These are phyloP conservation scores for Malurus splendens DNA, from an alignment of 2,797 vertebrate genomes.

Conservation along the genomic window DNA sequence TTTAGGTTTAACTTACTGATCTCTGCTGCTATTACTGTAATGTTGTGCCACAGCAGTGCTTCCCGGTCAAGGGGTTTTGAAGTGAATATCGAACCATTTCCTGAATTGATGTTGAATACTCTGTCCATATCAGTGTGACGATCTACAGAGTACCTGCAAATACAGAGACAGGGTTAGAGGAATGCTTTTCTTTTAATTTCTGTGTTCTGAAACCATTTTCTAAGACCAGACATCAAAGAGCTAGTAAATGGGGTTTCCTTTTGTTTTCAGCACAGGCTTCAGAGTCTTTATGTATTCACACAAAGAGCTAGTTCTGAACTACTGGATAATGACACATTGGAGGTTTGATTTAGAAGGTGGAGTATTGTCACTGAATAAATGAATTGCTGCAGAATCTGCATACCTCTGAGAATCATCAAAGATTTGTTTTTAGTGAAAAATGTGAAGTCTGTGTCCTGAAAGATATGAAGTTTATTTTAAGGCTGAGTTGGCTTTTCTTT, in stretches of 20 bases:
- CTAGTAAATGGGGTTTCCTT: slow-evolving; percentile 7
- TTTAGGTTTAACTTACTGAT: slow-evolving; percentile 82
- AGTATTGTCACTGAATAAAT: slow-evolving; percentile 41
- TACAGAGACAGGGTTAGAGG: slow-evolving; percentile 39
- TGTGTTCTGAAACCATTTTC: background rate
- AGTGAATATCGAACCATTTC: slow-evolving; percentile 89
- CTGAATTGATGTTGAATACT: slow-evolving; percentile 89
- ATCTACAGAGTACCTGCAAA: slow-evolving; percentile 90
- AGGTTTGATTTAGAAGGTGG: slow-evolving; percentile 43
- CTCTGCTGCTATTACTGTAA: slow-evolving; percentile 89
- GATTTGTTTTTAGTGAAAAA: slow-evolving; percentile 49
- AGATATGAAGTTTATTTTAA: slow-evolving; percentile 36
- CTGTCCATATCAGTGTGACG: slow-evolving; percentile 94
- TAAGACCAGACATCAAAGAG: slow-evolving; percentile 25
- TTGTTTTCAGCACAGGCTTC: background rate
- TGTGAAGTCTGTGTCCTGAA: slow-evolving; percentile 41
- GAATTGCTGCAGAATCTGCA: slow-evolving; percentile 28
- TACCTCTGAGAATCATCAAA: slow-evolving; percentile 50
- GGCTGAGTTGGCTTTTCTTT: slow-evolving; percentile 25
- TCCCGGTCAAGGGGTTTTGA: slow-evolving; percentile 89
- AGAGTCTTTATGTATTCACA: slow-evolving; percentile 8
- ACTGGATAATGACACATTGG: slow-evolving; percentile 32
- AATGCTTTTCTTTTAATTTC: slow-evolving; percentile 21
- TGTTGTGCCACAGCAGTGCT: slow-evolving; percentile 90
- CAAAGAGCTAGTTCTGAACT: slow-evolving; percentile 40